These are phyloP conservation scores for Origma solitaria DNA, from an alignment of 2,113 vertebrate genomes.

Conservation along the genomic window DNA sequence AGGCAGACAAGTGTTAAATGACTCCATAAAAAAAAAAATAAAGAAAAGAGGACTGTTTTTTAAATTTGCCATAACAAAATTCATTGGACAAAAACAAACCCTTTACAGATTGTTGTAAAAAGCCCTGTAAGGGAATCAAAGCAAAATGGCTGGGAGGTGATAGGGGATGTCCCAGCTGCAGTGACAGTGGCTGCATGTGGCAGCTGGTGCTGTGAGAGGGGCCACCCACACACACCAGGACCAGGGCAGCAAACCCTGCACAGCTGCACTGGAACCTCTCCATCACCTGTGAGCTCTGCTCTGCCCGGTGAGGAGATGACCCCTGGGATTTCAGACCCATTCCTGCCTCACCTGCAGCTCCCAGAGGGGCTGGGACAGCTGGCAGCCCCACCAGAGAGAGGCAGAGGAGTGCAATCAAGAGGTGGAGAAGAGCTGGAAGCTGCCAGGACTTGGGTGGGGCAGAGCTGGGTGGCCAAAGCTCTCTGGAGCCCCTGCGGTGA, in stretches of 20 bases:
- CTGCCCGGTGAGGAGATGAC: background rate
- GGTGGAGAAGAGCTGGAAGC: background rate
- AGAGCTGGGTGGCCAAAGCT: background rate
- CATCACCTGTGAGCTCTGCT: background rate
- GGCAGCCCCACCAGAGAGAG: fast-evolving
- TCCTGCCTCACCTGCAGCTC: background rate
- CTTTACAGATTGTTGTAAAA: background rate
- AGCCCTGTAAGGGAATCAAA: background rate
- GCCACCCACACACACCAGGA: background rate
- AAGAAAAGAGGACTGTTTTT: background rate
- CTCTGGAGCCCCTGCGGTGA: background rate
- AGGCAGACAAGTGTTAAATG: background rate
- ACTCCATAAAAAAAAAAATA: background rate
- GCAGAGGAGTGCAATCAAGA: background rate
- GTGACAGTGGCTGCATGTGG: background rate
- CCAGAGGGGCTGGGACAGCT: background rate
- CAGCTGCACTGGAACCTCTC: background rate
- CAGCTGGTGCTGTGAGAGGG: background rate
- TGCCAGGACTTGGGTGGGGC: background rate
- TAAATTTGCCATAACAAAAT: background rate
- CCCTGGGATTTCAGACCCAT: fast-evolving
- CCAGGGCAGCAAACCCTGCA: background rate
- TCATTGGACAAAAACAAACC: background rate
- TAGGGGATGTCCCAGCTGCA: background rate
- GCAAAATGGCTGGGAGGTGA: background rate